Conservation (phyloP, 2,888 invertebrate genomes). For the Thereva unica region DNA sequence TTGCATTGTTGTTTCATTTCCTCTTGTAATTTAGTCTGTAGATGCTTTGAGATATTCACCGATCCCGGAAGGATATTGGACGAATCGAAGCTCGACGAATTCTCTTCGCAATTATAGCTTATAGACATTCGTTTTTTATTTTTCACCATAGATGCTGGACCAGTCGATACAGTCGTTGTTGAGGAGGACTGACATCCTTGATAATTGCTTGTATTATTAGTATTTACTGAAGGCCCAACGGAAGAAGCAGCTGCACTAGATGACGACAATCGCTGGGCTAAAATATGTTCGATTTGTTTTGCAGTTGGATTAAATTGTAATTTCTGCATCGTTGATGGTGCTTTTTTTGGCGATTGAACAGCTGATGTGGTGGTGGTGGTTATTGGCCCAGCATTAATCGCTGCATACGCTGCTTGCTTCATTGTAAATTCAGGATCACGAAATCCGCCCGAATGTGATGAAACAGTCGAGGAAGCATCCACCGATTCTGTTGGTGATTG, state of each 20-base stretch:
- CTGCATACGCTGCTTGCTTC: not conserved
- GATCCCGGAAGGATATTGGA: conserved; percentile 8
- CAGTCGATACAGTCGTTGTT: not conserved
- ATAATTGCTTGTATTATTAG: not conserved
- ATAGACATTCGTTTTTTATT: conserved; percentile 36
- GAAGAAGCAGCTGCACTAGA: not conserved
- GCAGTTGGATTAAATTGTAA: conserved; percentile 58
- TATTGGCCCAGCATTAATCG: not conserved
- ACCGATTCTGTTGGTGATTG: conserved; percentile 30
- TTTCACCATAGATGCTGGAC: not conserved
- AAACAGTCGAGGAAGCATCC: conserved; percentile 41
- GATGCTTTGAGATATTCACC: conserved; percentile 48
- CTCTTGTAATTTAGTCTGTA: conserved; percentile 59
- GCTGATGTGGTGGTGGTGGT: no score
- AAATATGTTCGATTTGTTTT: conserved; percentile 58
- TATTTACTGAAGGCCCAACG: not conserved
- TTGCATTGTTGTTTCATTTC: conserved; percentile 60
- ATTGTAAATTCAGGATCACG: conserved; percentile 49
- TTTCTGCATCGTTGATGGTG: conserved; percentile 40
- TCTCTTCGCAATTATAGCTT: conserved; percentile 11
- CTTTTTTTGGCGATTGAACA: not conserved
- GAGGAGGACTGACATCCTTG: not conserved
- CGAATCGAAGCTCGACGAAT: conserved; percentile 4
- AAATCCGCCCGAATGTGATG: conserved; percentile 59
- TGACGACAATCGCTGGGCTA: conserved; percentile 52